These are phyloP conservation scores for Lophochroa leadbeateri DNA, from an alignment of 2,113 vertebrate genomes.

Conservation along the genomic window DNA sequence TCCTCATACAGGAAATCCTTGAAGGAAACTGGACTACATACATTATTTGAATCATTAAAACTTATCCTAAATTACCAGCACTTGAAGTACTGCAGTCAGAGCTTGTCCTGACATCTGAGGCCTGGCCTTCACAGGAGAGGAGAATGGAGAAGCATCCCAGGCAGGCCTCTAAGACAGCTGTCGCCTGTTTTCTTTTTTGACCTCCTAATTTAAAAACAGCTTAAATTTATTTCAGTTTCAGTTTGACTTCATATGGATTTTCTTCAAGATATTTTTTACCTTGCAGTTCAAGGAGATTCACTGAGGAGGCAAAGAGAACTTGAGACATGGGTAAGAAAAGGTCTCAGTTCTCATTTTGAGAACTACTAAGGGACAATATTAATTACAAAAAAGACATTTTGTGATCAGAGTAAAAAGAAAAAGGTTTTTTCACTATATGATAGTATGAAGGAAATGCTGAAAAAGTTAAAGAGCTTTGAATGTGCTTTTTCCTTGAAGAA, in stretches of 20 bases:
- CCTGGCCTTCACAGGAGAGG: neutral
- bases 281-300: neutral
- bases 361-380: neutral
- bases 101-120: neutral
- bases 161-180: neutral
- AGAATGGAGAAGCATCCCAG: neutral
- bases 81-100: neutral
- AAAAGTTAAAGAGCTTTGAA: neutral
- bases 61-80: neutral
- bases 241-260: neutral
- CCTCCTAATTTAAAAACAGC: neutral
- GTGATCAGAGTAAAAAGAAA: neutral
- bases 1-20: neutral
- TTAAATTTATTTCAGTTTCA: neutral
- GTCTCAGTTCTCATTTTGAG: neutral
- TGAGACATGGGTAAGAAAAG: neutral
- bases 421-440: neutral
- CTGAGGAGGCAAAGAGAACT: neutral
- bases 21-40: neutral
- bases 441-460: neutral
- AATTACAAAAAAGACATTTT: neutral
- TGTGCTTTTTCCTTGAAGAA: neutral
- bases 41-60: neutral
- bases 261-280: neutral
- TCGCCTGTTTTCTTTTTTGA: neutral